phyloP scores from a whole-genome alignment of 2,888 invertebrate species.

The Chrysina gloriosa region DNA sequence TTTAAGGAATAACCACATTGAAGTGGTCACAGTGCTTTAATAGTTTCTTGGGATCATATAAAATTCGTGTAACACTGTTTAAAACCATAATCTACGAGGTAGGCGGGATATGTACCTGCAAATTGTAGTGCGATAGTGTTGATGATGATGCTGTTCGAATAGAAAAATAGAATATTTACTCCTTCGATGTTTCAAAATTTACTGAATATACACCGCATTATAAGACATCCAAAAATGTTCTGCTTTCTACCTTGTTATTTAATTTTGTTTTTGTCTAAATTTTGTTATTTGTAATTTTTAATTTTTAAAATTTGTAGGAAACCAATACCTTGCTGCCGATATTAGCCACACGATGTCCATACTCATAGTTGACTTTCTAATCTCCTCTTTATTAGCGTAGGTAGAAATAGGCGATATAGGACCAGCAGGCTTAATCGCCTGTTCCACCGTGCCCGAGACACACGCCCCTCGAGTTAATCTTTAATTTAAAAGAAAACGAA shows the following conservation, averaged over 20 bases:
- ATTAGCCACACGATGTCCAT: conserved; percentile 25
- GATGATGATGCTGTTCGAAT: no score
- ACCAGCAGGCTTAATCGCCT: conserved; percentile 31
- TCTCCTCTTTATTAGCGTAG: conserved; percentile 20
- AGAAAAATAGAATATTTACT: no score
- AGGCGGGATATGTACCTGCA: no score
- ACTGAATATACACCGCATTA: no score
- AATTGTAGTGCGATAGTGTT: no score
- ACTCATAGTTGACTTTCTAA: conserved; percentile 8
- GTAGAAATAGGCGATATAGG: conserved; percentile 30
- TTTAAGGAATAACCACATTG: no score
- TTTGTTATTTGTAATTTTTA: conserved; percentile 37
- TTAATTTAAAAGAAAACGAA: not conserved
- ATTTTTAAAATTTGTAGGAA: conserved; percentile 38
- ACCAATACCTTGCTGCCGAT: conserved; percentile 15
- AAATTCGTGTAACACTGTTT: no score
- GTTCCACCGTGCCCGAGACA: conserved; percentile 36
- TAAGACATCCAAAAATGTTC: conserved; percentile 17
- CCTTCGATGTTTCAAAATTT: no score
- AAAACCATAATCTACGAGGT: no score
- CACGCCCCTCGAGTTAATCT: conserved; percentile 23
- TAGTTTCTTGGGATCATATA: no score
- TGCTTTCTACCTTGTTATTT: conserved; percentile 9
- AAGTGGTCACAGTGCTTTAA: no score
- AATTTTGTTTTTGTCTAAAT: conserved; percentile 40